These are phyloP conservation scores for Brachionus asplanchnoidis DNA, from an alignment of 1,140 invertebrate genomes.

Conservation along the genomic window DNA sequence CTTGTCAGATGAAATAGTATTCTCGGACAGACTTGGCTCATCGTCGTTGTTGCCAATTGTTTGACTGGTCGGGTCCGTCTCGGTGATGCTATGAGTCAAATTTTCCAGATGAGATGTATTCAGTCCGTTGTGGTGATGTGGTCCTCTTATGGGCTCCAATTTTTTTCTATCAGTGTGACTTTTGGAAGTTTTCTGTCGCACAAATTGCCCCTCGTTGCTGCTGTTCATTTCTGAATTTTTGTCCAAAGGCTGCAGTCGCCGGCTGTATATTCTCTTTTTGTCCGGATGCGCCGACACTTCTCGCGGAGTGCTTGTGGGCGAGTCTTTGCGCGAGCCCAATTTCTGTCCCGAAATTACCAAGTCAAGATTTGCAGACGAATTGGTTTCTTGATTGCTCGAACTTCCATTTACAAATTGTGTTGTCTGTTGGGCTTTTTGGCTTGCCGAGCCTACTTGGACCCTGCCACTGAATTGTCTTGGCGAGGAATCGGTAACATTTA, in stretches of 20 bases:
- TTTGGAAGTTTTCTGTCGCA: conserved; percentile 38
- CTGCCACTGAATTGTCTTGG: conserved; percentile 24
- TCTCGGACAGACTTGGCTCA: conserved; percentile 27
- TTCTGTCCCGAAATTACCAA: conserved; percentile 24
- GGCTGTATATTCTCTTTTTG: not conserved
- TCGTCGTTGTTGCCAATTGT: conserved; percentile 14
- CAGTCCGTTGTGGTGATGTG: not conserved
- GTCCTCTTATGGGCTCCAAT: conserved; percentile 8
- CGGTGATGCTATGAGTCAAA: conserved; percentile 27
- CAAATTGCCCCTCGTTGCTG: conserved; percentile 7
- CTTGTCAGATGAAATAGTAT: conserved; percentile 25
- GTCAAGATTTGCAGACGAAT: conserved; percentile 1
- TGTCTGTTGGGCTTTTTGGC: not conserved
- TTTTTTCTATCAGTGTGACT: conserved; percentile 5
- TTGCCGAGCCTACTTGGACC: not conserved
- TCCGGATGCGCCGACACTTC: conserved; percentile 13
- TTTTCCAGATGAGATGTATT: conserved; percentile 30
- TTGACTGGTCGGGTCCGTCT: conserved; percentile 34
- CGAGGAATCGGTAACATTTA: conserved; percentile 24
- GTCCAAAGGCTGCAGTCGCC: conserved; percentile 34
- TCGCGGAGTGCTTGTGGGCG: not conserved
- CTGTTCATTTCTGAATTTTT: not conserved
- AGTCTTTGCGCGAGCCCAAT: not conserved
- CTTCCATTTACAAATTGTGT: not conserved
- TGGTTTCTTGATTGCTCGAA: conserved; percentile 14